Percentiles rank a stretch among this genome's conserved stretches.
Conservation (phyloP, 2,113 vertebrate species). For the Murina feae region DNA sequence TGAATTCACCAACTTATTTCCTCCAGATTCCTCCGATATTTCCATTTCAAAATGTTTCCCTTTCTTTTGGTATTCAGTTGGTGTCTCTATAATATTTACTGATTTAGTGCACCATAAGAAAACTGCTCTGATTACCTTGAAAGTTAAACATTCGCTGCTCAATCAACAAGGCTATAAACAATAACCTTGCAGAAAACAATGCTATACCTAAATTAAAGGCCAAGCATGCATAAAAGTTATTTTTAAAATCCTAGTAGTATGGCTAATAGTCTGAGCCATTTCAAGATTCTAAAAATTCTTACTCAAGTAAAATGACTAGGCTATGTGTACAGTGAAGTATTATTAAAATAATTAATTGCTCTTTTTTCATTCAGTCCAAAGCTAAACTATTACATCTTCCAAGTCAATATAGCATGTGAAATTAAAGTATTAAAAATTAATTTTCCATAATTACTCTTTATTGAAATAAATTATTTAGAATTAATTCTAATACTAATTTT, state of each 20-base stretch:
- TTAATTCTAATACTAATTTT: conserved; percentile 51
- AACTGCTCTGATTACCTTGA: not conserved
- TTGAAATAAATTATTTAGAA: conserved; percentile 66
- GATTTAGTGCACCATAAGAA: not conserved
- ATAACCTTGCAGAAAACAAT: not conserved
- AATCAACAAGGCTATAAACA: not conserved
- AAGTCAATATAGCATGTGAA: conserved; percentile 50
- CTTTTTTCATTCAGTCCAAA: conserved; percentile 15
- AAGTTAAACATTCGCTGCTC: not conserved
- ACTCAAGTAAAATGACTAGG: not conserved
- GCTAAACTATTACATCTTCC: conserved; percentile 40
- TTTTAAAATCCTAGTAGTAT: not conserved
- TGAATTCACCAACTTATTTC: not conserved
- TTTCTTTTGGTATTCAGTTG: not conserved
- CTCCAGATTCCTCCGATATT: not conserved
- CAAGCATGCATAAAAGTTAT: not conserved
- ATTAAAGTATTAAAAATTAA: conserved; percentile 73
- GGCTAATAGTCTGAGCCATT: not conserved
- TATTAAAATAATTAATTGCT: conserved; percentile 54
- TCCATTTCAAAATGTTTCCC: not conserved
- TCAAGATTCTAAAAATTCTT: conserved; percentile 25
- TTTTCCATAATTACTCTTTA: conserved; percentile 58
- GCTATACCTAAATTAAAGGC: not conserved
- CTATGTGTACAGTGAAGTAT: not conserved
- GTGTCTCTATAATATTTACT: not conserved